These are phyloP conservation scores for Suncus etruscus DNA, from an alignment of 2,113 vertebrate genomes.

Conservation along the genomic window DNA sequence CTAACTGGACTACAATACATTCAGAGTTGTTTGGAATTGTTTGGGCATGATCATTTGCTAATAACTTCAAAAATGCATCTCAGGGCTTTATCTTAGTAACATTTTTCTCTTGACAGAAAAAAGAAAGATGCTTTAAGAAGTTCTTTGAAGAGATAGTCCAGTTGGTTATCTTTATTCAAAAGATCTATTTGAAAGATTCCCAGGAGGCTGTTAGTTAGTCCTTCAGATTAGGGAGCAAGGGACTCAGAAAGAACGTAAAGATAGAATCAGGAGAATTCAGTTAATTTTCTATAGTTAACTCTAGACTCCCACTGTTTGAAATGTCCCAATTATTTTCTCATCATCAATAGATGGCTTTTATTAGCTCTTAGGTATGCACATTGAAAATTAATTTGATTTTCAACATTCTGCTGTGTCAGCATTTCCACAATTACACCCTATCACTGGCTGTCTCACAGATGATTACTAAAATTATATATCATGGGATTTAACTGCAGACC, in stretches of 20 bases:
- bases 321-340: slow-evolving; percentile 28
- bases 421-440: slow-evolving; percentile 49
- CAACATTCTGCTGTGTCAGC: slow-evolving; percentile 50
- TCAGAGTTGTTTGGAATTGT: not conserved
- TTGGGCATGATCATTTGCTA: not conserved
- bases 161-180: not conserved
- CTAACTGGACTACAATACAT: not conserved
- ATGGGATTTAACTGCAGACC: slow-evolving; percentile 68
- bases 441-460: slow-evolving; percentile 40
- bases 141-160: not conserved
- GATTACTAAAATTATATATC: slow-evolving; percentile 66
- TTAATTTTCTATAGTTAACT: not conserved
- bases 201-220: not conserved
- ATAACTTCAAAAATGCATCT: slow-evolving; percentile 24
- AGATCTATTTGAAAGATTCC: not conserved
- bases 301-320: not conserved
- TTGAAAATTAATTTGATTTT: slow-evolving; percentile 41
- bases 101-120: not conserved
- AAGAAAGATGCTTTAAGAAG: not conserved
- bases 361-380: not conserved
- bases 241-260: not conserved
- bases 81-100: not conserved
- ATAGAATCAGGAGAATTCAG: not conserved
- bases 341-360: slow-evolving; percentile 45
- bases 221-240: not conserved